phyloP scores from a whole-genome alignment of 2,888 invertebrate genomes.

The Orthosia gracilis region DNA sequence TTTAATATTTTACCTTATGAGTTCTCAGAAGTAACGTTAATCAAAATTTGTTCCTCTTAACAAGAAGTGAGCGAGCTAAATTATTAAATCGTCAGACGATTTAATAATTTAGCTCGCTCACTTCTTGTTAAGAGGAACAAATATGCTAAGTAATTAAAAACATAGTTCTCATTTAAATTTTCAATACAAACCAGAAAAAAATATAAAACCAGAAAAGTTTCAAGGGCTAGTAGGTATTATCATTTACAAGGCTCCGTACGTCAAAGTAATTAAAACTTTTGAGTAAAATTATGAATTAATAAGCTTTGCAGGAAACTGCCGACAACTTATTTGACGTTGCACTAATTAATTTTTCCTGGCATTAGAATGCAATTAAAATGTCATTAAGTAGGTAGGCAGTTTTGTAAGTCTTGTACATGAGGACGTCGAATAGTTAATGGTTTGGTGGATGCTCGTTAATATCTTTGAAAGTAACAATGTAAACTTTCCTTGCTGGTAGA shows the following conservation, averaged over 20 bases:
- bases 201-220: conserved; percentile 15
- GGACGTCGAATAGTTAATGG: conserved; percentile 8
- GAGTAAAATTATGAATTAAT: conserved; percentile 54
- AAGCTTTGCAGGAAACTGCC: conserved; percentile 53
- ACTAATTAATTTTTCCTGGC: conserved; percentile 50
- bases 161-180: not conserved
- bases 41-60: not conserved
- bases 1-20: not conserved
- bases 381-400: conserved; percentile 33
- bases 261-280: conserved; percentile 61
- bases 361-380: conserved; percentile 59
- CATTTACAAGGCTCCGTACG: conserved; percentile 35
- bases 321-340: conserved; percentile 54
- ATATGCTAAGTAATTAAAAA: conserved; percentile 2
- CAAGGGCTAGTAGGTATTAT: conserved; percentile 33
- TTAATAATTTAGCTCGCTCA: no score
- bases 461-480: conserved; percentile 5
- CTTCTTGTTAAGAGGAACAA: no score
- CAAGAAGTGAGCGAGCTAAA: not conserved
- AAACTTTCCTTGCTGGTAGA: not conserved
- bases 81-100: not conserved
- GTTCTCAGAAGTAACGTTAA: not conserved
- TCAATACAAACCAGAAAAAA: conserved; percentile 15
- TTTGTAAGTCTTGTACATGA: conserved; percentile 17
- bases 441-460: conserved; percentile 15